phyloP scores from a whole-genome alignment of 92 coral and sea anemone genomes.

The Phenganax stokvisi region DNA sequence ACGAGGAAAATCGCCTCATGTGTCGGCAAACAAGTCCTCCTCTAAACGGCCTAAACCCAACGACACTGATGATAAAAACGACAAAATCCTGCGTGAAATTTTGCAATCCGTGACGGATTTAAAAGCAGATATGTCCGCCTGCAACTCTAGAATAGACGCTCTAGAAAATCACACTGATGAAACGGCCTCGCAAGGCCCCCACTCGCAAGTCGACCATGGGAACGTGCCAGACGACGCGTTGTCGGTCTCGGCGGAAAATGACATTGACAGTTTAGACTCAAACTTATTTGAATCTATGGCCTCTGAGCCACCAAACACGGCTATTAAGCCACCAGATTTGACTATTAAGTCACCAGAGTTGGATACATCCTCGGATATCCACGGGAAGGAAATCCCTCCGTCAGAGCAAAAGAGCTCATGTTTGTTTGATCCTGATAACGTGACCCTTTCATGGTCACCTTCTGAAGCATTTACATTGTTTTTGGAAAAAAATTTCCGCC shows the following conservation, averaged over 20 bases:
- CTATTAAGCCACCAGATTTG: slow-evolving; percentile 10
- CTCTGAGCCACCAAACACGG: slow-evolving; percentile 14
- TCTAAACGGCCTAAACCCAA: neutral
- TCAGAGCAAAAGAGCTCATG: neutral
- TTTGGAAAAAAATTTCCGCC: slow-evolving; percentile 49
- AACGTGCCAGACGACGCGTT: neutral
- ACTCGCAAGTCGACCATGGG: neutral
- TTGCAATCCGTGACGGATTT: slow-evolving; percentile 1
- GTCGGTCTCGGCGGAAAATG: slow-evolving; percentile 5
- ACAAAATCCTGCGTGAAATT: neutral
- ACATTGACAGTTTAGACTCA: neutral
- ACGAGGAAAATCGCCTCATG: neutral
- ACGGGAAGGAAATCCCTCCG: neutral
- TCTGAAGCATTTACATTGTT: neutral
- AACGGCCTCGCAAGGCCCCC: slow-evolving; percentile 3
- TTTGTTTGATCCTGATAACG: neutral
- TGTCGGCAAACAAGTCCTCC: neutral
- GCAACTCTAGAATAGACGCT: slow-evolving; percentile 5
- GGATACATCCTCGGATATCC: neutral
- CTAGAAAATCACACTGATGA: neutral
- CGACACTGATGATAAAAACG: neutral
- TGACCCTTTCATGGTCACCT: neutral
- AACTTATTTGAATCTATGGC: neutral
- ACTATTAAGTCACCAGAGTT: neutral
- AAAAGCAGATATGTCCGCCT: neutral